Conservation (phyloP, 2,113 vertebrate genomes). For the Hippocampus guttulatus region DNA sequence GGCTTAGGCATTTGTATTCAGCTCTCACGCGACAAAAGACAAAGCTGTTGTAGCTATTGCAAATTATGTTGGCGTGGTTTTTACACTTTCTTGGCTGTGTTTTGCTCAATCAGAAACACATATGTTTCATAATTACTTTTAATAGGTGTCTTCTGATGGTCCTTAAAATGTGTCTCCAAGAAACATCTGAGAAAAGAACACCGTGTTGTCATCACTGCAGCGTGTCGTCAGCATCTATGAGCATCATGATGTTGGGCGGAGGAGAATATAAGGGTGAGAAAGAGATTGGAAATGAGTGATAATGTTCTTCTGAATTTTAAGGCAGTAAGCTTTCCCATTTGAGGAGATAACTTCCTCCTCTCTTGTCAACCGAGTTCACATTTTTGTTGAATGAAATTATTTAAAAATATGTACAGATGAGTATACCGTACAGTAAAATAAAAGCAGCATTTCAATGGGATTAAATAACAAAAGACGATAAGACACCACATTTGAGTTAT, state of each 20-base stretch:
- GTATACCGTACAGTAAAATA: not conserved
- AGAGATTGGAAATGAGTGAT: not conserved
- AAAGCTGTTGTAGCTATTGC: not conserved
- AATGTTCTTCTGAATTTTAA: not conserved
- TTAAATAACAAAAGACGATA: slow-evolving; percentile 35
- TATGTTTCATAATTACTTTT: not conserved
- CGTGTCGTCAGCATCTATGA: slow-evolving; percentile 16
- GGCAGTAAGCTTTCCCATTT: not conserved
- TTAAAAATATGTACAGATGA: not conserved
- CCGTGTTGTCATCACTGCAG: slow-evolving; percentile 12
- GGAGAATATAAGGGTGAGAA: slow-evolving; percentile 1
- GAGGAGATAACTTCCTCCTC: not conserved
- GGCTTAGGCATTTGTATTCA: not conserved
- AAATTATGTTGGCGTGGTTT: not conserved
- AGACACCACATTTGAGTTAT: slow-evolving; percentile 24
- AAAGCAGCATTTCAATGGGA: not conserved
- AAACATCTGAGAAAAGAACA: slow-evolving; percentile 16
- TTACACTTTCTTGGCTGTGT: not conserved
- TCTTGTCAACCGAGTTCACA: not conserved
- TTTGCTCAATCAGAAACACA: not conserved
- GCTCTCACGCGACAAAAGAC: not conserved
- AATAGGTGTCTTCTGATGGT: slow-evolving; percentile 1
- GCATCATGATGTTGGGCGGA: slow-evolving; percentile 12
- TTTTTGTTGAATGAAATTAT: not conserved
- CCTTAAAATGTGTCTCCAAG: slow-evolving; percentile 1